These are phyloP conservation scores for Colletes gigas DNA, from an alignment of 1,140 invertebrate species.

Conservation along the genomic window DNA sequence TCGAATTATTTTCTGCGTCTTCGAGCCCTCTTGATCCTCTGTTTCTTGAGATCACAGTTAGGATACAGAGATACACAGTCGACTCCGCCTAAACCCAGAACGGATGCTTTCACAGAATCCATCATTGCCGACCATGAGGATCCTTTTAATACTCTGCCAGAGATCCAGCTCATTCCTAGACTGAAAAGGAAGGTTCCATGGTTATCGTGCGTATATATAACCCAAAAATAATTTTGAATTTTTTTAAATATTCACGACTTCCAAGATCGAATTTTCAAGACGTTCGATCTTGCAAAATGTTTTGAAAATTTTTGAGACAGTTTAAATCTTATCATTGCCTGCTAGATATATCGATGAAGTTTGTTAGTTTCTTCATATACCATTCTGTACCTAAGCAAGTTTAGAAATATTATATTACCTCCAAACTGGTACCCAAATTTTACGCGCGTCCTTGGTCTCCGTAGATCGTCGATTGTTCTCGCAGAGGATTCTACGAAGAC, in stretches of 20 bases:
- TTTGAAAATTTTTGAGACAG: neutral
- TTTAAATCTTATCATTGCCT: too few species aligned
- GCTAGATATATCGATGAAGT: too few species aligned
- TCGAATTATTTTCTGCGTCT: slow-evolving; percentile 68
- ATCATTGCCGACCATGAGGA: slow-evolving; percentile 77
- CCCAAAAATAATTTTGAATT: too few species aligned
- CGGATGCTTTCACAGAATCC: slow-evolving; percentile 82
- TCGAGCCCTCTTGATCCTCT: slow-evolving; percentile 72
- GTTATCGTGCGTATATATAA: neutral
- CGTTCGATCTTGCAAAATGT: too few species aligned
- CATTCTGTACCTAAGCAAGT: neutral
- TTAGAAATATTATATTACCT: slow-evolving; percentile 79
- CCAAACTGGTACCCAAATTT: slow-evolving; percentile 86
- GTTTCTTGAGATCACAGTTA: slow-evolving; percentile 72
- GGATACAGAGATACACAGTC: slow-evolving; percentile 82
- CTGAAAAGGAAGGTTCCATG: slow-evolving; percentile 72
- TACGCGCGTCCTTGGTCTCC: slow-evolving; percentile 78
- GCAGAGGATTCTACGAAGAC: slow-evolving; percentile 84
- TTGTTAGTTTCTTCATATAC: neutral
- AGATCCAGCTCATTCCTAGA: slow-evolving; percentile 84
- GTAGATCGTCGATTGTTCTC: slow-evolving; percentile 84
- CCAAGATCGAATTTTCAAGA: too few species aligned
- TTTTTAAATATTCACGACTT: too few species aligned
- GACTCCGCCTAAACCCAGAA: slow-evolving; percentile 84
- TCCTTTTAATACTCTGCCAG: slow-evolving; percentile 76